Evolutionary conservation across 2,797 vertebrate species (phyloP), one percentile per base, ranked within the genome.

Genomic region (Triplophysa yarkandensis): DNA sequence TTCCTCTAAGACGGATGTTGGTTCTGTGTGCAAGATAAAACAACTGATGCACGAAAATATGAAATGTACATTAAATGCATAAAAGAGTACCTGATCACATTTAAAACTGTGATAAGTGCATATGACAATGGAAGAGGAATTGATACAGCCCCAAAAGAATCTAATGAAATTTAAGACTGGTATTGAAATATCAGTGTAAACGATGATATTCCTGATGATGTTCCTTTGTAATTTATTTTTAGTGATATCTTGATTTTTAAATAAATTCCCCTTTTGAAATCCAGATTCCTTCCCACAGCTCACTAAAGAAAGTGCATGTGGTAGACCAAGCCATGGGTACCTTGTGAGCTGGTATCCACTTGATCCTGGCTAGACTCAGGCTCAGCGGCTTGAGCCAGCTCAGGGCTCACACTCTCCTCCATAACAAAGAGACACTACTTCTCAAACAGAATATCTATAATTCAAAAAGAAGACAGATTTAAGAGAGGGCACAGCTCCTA

Each of bases 311-410:
- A 79, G 67, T 74, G 77, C 83, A 84, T 78, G 87, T 76, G 54
- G 74, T 61, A 67, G 85, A 84, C 83, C 76, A 78, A 84, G 87
- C 85, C 77, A 77, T 82, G 85, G 82, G 85, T 95, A 97, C 95
- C 95, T 94, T 92, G 89, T 90, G 91, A 94, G 85, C 85, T 88
- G 82, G 90, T 91, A 87, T 93, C 93, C 92, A 92, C 89, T 85
- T 81, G 83, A 85, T 92, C 89, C 88, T 91, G 92, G 87, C 90
- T 93, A 87, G 90, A 87, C 84, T 92, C 91, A 87, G 90, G 89
- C 80, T 90, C 89, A 85, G 88, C 85, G 80, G 86, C 85, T 86
- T 90, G 83, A 88, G 89, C 86, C 71, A 87, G 85, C 87, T 90
- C 89, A 88, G 92, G 87, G 83, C 82, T 92, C 81, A 86, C 71